A percentile compares a stretch with the other conserved stretches of the same genome.
Evolutionary conservation across 2,797 vertebrate genomes (phyloP).

Genomic region (Rhinoraja longicauda): DNA sequence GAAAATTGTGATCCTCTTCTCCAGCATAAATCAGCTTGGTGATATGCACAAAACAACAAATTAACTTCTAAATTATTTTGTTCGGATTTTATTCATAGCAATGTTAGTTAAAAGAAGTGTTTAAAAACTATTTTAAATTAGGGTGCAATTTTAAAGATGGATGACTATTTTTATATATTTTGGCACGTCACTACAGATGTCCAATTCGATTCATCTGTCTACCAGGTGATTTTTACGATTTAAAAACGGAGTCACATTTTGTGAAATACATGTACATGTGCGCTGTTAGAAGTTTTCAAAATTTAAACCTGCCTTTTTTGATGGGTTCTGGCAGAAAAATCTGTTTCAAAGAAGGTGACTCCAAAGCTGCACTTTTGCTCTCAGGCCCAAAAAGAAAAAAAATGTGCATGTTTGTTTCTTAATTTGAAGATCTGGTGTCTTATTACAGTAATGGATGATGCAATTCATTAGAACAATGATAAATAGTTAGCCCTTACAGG

Average conservation of each 20-base stretch:
- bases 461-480: not conserved
- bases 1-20: too few species aligned
- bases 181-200: not conserved
- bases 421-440: not conserved
- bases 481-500: not conserved
- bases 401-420: not conserved
- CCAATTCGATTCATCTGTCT: not conserved
- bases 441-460: not conserved
- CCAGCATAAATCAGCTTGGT: too few species aligned
- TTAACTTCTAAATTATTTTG: not conserved
- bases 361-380: not conserved
- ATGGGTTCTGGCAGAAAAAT: not conserved
- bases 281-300: not conserved
- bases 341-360: not conserved
- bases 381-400: not conserved
- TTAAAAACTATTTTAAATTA: conserved; percentile 5
- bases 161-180: not conserved
- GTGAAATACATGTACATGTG: not conserved
- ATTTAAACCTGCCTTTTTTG: not conserved
- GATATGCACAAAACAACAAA: not conserved
- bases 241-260: not conserved
- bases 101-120: not conserved
- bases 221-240: not conserved
- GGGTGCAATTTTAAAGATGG: not conserved
- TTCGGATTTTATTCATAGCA: too few species aligned